A percentile compares a stretch with the other conserved stretches of the same genome.
Evolutionary conservation across 2,888 invertebrate genomes (phyloP).

Genomic region (Sphaeridia pumilis): DNA sequence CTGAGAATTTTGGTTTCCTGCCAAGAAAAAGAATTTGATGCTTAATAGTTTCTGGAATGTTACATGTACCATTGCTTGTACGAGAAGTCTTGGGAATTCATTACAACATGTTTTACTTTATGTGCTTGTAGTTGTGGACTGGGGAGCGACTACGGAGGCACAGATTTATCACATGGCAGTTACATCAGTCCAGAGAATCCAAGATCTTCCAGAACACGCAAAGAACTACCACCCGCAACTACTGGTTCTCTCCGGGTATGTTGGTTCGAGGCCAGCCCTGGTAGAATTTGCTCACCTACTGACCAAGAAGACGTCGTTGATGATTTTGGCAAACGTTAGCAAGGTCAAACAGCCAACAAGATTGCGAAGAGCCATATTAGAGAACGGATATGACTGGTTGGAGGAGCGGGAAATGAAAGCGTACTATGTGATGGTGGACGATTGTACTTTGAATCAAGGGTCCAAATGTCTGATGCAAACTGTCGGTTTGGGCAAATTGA

Average conservation of each 20-base stretch:
- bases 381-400: conserved; percentile 68
- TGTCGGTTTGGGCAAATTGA: conserved; percentile 78
- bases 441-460: conserved; percentile 55
- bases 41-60: not conserved
- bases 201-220: conserved; percentile 47
- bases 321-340: conserved; percentile 48
- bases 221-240: conserved; percentile 47
- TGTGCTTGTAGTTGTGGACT: conserved; percentile 46
- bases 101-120: no score
- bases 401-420: conserved; percentile 70
- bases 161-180: conserved; percentile 48
- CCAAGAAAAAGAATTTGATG: not conserved
- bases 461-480: conserved; percentile 74
- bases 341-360: conserved; percentile 50
- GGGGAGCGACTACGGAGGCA: conserved; percentile 50
- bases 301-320: conserved; percentile 45
- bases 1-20: not conserved
- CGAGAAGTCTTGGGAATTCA: no score
- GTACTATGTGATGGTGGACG: conserved; percentile 69
- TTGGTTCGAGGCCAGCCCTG: conserved; percentile 44
- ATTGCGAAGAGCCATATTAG: conserved; percentile 48
- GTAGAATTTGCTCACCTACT: conserved; percentile 47
- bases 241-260: conserved; percentile 45
- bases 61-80: no score
- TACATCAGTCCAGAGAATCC: conserved; percentile 43